Percentiles rank a stretch among this genome's conserved stretches.
Conservation (phyloP, 2,113 vertebrate species). For the Cettia cetti region DNA sequence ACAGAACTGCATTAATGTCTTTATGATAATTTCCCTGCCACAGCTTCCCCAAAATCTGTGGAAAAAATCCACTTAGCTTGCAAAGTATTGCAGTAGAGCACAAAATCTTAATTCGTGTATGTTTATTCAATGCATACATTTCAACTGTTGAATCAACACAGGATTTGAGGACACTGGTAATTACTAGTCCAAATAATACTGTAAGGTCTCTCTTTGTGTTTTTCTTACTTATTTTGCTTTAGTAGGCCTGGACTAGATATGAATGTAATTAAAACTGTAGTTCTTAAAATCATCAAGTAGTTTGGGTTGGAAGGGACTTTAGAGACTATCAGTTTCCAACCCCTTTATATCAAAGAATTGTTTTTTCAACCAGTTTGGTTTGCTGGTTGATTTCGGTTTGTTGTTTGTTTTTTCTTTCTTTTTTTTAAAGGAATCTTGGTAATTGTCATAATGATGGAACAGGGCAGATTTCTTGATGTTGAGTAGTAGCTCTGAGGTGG, state of each 20-base stretch:
- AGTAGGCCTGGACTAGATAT: neutral
- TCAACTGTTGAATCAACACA: neutral
- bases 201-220: neutral
- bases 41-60: neutral
- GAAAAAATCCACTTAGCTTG: accelerated
- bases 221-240: neutral
- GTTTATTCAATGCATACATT: neutral
- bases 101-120: neutral
- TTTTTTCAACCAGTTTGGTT: neutral
- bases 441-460: neutral
- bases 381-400: neutral
- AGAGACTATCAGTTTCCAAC: neutral
- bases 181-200: too few relatives aligned
- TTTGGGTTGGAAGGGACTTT: neutral
- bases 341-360: neutral
- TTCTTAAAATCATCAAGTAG: neutral
- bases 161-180: neutral
- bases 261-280: neutral
- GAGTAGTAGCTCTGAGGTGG: neutral
- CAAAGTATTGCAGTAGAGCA: neutral
- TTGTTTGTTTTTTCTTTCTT: too few relatives aligned
- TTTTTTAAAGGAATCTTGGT: neutral
- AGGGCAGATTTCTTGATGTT: neutral
- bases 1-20: neutral
- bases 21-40: neutral